Base-by-base conservation (phyloP, 2,797 vertebrate species). In the Todus mexicanus region DNA sequence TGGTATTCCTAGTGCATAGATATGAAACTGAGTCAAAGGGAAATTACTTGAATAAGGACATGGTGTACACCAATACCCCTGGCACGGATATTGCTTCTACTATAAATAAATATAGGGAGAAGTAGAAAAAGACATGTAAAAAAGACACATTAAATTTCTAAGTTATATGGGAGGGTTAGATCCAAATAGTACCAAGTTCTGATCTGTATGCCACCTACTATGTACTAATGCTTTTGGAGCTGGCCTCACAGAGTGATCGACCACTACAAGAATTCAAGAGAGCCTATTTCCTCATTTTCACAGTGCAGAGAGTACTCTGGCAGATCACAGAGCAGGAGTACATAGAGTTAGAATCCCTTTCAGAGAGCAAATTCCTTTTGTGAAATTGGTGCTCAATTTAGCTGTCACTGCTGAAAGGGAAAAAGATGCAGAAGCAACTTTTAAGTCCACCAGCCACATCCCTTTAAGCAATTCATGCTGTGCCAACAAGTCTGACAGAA, bases 311-410 rank as follows among this genome's bases (percentile, higher is more conserved):
- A 95, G 87, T 86, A 68, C 56, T 89, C 70, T 70, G 93, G 66
- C 64, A 96, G 92, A 94, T 93, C 94, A 93, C 85, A 91, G 87
- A 91, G 68, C n/a, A 47, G 70, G 66, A 94, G 91, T 92, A 91
- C 69, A 91, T 53, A 68, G 70, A 93, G 87, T 87, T 90, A 91
- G 93, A 94, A 90, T 88, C 74, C 84, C 70, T 95, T 96, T 95
- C 47, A 70, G 89, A 89, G 73, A 96, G 68, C 56, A 93, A 82
- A 94, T 94, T 92, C 93, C 74, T 94, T 95, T 95, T 84, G 82
- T 93, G 89, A 93, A 96, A 94, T 95, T 92, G 91, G 79, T 92
- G 87, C 89, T 95, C 95, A 90, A 96, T 96, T 96, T 95, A 91
- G 71, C 85, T 96, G 93, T 94, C 94, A 94, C 56, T 57, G 64